Evolutionary conservation across 2,888 invertebrate genomes (phyloP), one percentile per base, ranked within the genome.

Genomic region (Drosophila tripunctata): DNA sequence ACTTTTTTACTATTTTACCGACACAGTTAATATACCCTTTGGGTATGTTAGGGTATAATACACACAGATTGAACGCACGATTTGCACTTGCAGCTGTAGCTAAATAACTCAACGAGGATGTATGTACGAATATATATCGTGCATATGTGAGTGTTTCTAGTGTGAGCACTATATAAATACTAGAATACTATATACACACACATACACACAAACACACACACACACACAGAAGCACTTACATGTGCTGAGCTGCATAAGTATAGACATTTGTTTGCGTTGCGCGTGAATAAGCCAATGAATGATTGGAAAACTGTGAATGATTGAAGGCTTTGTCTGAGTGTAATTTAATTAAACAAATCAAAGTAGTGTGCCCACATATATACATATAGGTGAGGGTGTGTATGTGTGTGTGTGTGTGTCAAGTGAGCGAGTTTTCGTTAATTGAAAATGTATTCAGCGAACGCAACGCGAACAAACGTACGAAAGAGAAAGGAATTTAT

Each of bases 301-400:
- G 80, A 81, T 81, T 81, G 81, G 67, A 77, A 71, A 78, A 69
- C 83, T 80, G 83, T 76, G 80, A 81, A 78, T 83, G 81, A 81
- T 78, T 83, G 81, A 81, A 81, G 72, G 80, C 78, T 79, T 76
- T 78, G 80, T 78, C 65, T 67, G 78, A 78, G 69, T 80, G 76
- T 81, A 81, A 81, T 81, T 81, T 81, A 81, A 81, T 81, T 81
- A 81, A 81, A 83, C 81, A 83, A 81, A 81, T 83, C 81, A 83
- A 76, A 63, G 76, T 77, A 36, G 7, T 27, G 7, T 27, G 12
- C 43, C 31, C 22, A 15, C 21, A 10, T 4, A 8, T 38, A 38
- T 22, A 12, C 14, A 5, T 33, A 47, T 27, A n/a, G 41, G 21
- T 24, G 15, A 41, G 19, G 35, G 15, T 40, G 10, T 19, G 14